Evolutionary conservation across 2,113 vertebrate species (phyloP).

Genomic region (Suncus etruscus): DNA sequence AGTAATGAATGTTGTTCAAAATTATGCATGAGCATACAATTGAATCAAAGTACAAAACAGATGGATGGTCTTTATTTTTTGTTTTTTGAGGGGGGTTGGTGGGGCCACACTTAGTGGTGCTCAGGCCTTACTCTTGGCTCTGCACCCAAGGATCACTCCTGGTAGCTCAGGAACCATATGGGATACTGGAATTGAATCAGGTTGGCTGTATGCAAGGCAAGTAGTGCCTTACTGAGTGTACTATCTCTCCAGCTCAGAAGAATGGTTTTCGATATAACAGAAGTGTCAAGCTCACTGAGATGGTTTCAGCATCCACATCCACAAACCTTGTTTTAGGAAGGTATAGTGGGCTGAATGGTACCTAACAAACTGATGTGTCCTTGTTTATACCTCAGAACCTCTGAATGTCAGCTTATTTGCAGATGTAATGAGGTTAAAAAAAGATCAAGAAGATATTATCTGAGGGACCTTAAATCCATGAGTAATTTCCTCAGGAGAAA

Average conservation of each 20-base stretch:
- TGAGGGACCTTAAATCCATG: background rate
- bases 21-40: background rate
- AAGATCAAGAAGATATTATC: slow-evolving; percentile 12
- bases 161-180: too few species aligned
- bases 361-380: background rate
- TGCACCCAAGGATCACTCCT: too few species aligned
- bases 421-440: background rate
- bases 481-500: background rate
- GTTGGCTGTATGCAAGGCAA: too few species aligned
- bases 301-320: background rate
- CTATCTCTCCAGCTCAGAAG: too few species aligned
- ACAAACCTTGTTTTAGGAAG: background rate
- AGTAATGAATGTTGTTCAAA: background rate
- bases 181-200: too few species aligned
- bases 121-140: too few species aligned
- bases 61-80: background rate
- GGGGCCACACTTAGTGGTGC: too few species aligned
- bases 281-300: background rate
- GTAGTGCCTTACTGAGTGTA: too few species aligned
- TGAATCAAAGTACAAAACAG: background rate
- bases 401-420: background rate
- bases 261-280: background rate
- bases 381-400: background rate
- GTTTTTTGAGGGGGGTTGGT: too few species aligned
- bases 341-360: background rate